A percentile compares a stretch with the other conserved stretches of the same genome.
Evolutionary conservation across 1,140 invertebrate genomes (phyloP).

Genomic region (Wasmannia auropunctata): DNA sequence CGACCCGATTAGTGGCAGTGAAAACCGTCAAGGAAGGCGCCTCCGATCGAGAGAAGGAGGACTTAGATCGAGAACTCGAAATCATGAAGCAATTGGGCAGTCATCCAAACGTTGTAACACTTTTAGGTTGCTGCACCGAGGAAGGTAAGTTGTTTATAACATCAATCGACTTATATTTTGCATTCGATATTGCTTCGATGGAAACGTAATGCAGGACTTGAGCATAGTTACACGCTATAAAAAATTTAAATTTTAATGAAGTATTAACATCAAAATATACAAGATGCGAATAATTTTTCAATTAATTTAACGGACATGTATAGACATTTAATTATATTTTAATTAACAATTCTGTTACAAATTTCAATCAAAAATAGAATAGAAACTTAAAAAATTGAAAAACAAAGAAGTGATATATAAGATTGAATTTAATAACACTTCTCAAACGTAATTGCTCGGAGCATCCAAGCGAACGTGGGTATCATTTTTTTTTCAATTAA

Average conservation of each 20-base stretch:
- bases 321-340: not conserved
- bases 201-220: not conserved
- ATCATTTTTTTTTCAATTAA: not conserved
- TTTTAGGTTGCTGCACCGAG: slow-evolving; percentile 93
- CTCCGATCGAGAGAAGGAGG: slow-evolving; percentile 91
- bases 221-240: not conserved
- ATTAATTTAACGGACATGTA: not conserved
- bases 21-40: slow-evolving; percentile 92
- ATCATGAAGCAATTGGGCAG: slow-evolving; percentile 94
- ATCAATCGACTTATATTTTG: not conserved
- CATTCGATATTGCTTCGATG: not conserved
- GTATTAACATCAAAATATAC: not conserved
- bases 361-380: not conserved
- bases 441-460: not conserved
- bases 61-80: slow-evolving; percentile 91
- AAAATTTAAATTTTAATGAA: not conserved
- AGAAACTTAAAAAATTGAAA: not conserved
- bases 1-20: slow-evolving; percentile 92
- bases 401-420: not conserved
- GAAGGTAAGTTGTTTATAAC: slow-evolving; percentile 86
- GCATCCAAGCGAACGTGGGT: not conserved
- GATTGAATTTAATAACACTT: not conserved
- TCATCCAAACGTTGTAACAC: slow-evolving; percentile 94
- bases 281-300: not conserved
- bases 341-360: not conserved